Evolutionary conservation across 2,113 vertebrate species (phyloP).

Genomic region (Anarhynchus alexandrinus): DNA sequence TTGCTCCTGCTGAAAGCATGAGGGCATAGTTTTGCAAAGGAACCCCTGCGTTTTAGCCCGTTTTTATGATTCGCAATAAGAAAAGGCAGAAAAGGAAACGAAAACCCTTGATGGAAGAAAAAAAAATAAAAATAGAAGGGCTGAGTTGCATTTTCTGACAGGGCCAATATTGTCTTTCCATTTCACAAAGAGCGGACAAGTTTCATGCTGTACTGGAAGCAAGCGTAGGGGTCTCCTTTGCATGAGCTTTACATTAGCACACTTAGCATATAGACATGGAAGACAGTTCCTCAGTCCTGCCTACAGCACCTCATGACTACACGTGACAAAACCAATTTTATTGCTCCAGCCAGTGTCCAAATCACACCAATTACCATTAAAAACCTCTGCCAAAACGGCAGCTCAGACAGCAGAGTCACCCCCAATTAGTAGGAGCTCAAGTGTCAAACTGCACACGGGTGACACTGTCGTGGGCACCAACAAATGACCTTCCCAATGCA

Average conservation of each 20-base stretch:
- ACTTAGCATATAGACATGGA: not conserved
- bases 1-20: slow-evolving; percentile 12
- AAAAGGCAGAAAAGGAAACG: slow-evolving; percentile 2
- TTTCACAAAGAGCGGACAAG: not conserved
- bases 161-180: not conserved
- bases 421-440: not conserved
- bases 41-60: not conserved
- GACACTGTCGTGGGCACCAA: not conserved
- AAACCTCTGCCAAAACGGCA: not conserved
- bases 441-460: not conserved
- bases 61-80: not conserved
- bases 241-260: not conserved
- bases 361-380: not conserved
- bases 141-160: not conserved
- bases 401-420: not conserved
- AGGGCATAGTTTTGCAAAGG: not conserved
- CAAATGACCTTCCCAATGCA: not conserved
- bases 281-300: not conserved
- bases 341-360: not conserved
- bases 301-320: not conserved
- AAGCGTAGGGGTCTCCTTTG: not conserved
- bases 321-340: not conserved
- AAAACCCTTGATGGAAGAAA: not conserved
- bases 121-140: not conserved
- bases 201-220: not conserved